Evolutionary conservation across 2,797 vertebrate species (phyloP), one percentile per base, ranked within the genome.

Genomic region (Thripadectes ignobilis): DNA sequence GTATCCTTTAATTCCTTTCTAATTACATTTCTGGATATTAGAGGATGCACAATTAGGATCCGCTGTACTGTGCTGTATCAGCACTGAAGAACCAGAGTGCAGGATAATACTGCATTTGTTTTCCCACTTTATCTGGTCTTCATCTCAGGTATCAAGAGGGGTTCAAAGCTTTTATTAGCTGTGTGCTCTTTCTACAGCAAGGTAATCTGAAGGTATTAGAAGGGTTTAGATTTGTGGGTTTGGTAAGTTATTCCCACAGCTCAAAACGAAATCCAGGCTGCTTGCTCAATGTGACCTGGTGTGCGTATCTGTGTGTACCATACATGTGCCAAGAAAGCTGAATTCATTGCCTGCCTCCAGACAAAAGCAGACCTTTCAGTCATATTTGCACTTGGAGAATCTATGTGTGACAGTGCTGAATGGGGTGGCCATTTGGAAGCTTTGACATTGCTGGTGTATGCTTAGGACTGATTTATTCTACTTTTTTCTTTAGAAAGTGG

Each of bases 1-100:
- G 7, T 22, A 46, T 67, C n/a, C 57, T 63, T 85, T 89, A 88
- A 87, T 89, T 91, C 43, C 38, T 77, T 89, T 91, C 45, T 89
- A 85, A 85, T 95, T 49, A 91, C 46, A 77, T 92, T 96, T 91
- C 52, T 74, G 32, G 45, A 54, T 91, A 21, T 67, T 91, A 87
- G 51, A 85, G 52, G 32, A 52, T 76, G 48, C 13, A 39, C 59
- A 76, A 18, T 85, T 82, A 89, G 30, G 27, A 67, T 88, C 49
- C 0, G 2, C 30, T 66, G 23, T 92, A 24, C 66, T 72, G 46
- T 69, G 54, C 62, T 91, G 10, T 61, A 19, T 49, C 49, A 91
- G 63, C 57, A 39, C 17, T 59, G 59, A 61, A 27, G 36, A 94
- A n/a, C 17, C 38, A 85, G 51, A 76, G 20, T 15, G 22, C 41